phyloP scores from a whole-genome alignment of 2,113 vertebrate genomes.

The Mionectes macconnelli region DNA sequence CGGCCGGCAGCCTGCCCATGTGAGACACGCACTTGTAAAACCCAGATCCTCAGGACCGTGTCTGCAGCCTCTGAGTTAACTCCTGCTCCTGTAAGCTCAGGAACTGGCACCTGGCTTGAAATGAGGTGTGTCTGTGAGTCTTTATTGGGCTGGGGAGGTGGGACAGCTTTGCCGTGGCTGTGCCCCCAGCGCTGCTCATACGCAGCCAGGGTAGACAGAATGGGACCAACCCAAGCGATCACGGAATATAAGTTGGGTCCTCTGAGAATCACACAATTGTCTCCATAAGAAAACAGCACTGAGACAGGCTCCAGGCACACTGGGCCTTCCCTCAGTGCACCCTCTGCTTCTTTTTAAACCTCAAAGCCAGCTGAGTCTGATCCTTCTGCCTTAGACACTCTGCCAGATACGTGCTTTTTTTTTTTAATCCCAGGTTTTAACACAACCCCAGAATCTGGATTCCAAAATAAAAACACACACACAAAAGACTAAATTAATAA shows the following conservation, averaged over 20 bases:
- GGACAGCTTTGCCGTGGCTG: background rate
- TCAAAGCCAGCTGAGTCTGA: background rate
- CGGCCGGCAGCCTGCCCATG: fast-evolving
- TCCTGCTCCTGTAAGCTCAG: background rate
- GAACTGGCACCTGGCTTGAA: background rate
- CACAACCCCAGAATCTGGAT: background rate
- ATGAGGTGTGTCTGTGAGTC: background rate
- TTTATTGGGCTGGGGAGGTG: background rate
- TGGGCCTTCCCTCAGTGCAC: background rate
- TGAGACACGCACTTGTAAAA: background rate
- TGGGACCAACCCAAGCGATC: background rate
- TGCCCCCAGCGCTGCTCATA: fast-evolving
- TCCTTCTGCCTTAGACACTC: background rate
- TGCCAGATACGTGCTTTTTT: background rate
- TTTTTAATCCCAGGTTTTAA: background rate
- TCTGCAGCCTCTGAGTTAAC: background rate
- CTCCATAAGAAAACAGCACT: fast-evolving
- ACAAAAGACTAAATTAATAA: background rate
- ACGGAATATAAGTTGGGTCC: fast-evolving
- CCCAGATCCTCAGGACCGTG: fast-evolving
- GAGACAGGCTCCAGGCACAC: background rate
- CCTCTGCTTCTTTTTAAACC: background rate
- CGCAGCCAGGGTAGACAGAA: background rate
- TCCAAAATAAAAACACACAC: background rate
- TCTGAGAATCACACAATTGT: fast-evolving